A percentile compares a stretch with the other conserved stretches of the same genome.
phyloP scores from a whole-genome alignment of 1,140 invertebrate genomes.

The Orchesella cincta region DNA sequence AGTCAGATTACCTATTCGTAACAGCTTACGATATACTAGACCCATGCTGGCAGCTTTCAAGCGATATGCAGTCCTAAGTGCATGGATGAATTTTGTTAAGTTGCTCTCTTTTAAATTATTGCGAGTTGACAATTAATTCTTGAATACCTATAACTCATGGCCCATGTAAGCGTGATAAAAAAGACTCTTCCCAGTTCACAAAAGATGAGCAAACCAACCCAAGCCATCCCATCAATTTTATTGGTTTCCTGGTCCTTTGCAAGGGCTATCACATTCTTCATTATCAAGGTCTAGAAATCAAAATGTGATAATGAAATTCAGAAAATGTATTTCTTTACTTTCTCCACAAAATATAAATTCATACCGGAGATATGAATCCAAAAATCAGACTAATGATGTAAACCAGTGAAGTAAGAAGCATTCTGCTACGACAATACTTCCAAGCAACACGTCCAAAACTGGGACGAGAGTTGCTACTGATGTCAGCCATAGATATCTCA shows the following conservation, averaged over 20 bases:
- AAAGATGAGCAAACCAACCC: constrained; percentile 60
- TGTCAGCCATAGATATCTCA: constrained; percentile 5
- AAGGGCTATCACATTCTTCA: constrained; percentile 62
- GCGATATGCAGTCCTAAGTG: constrained; percentile 65
- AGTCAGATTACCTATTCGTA: constrained; percentile 62
- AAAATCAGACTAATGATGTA: constrained; percentile 61
- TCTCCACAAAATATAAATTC: constrained; percentile 34
- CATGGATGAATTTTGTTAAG: constrained; percentile 39
- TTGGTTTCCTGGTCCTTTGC: constrained; percentile 57
- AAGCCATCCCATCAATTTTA: constrained; percentile 58
- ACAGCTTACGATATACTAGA: constrained; percentile 67
- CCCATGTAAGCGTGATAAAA: constrained; percentile 65
- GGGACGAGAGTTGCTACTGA: constrained; percentile 15
- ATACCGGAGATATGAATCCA: constrained; percentile 67
- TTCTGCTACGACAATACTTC: constrained; percentile 62
- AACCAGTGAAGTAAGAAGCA: constrained; percentile 60
- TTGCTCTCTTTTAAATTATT: constrained; percentile 17
- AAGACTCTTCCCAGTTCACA: constrained; percentile 64
- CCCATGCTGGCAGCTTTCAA: constrained; percentile 64
- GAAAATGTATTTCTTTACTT: background rate
- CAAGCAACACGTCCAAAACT: constrained; percentile 57
- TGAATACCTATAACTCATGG: constrained; percentile 62
- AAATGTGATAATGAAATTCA: background rate
- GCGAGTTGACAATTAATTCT: constrained; percentile 7
- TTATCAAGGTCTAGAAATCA: constrained; percentile 63